These are phyloP conservation scores for Coryphaenoides rupestris DNA, from an alignment of 2,113 vertebrate genomes.

Conservation along the genomic window DNA sequence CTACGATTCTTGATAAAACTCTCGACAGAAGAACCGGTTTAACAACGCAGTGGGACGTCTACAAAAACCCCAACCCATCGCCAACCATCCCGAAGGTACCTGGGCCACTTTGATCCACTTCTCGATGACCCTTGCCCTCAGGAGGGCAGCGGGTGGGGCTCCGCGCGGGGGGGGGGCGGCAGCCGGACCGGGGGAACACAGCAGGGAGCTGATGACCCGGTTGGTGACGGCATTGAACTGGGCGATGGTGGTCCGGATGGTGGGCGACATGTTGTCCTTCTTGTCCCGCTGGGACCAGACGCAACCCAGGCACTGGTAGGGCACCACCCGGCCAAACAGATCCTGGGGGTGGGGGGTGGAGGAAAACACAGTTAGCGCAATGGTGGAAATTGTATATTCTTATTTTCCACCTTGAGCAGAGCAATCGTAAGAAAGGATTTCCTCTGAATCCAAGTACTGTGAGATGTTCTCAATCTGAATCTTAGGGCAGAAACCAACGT, in stretches of 20 bases:
- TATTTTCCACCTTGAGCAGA: no score
- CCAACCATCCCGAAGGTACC: slow-evolving; percentile 52
- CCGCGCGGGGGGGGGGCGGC: slow-evolving; percentile 25
- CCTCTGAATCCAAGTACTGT: no score
- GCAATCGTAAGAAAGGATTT: no score
- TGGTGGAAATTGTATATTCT: no score
- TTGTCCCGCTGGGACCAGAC: slow-evolving; percentile 88
- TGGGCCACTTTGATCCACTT: slow-evolving; percentile 86
- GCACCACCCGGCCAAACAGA: slow-evolving; percentile 77
- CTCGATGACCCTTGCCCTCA: slow-evolving; percentile 79
- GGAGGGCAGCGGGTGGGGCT: slow-evolving; percentile 33
- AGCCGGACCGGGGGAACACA: slow-evolving; percentile 45
- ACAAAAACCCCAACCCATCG: neutral
- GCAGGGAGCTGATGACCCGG: slow-evolving; percentile 80
- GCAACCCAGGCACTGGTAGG: slow-evolving; percentile 85
- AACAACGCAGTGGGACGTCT: no score
- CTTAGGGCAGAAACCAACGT: no score
- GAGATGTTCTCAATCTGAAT: no score
- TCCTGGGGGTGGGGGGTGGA: slow-evolving; percentile 67
- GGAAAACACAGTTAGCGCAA: no score
- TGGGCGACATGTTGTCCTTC: slow-evolving; percentile 78
- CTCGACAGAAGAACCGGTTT: no score
- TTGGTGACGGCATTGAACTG: slow-evolving; percentile 85
- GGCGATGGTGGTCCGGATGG: slow-evolving; percentile 81
- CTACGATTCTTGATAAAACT: no score